Conservation (phyloP, 2,797 vertebrate species). For the Argyrosomus regius region DNA sequence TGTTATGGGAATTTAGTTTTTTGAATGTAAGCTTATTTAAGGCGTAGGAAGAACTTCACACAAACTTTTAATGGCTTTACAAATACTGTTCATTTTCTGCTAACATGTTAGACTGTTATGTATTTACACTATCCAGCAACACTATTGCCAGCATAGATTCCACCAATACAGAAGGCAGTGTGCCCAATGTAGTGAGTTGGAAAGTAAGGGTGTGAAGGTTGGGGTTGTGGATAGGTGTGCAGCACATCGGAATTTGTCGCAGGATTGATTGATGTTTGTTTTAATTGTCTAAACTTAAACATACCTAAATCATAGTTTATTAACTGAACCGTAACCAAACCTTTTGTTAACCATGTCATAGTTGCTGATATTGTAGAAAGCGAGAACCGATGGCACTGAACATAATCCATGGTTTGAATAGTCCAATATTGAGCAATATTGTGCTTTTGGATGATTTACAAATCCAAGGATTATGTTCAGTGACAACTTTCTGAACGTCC, state of each 20-base stretch:
- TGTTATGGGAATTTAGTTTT: too few relatives aligned
- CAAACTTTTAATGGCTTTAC: not conserved
- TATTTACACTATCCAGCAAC: not conserved
- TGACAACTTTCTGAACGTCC: too few relatives aligned
- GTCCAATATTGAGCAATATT: too few relatives aligned
- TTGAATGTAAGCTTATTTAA: too few relatives aligned
- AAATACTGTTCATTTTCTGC: not conserved
- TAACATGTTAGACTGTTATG: not conserved
- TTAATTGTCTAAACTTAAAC: not conserved
- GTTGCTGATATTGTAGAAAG: not conserved
- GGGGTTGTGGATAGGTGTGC: too few relatives aligned
- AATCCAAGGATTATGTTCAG: too few relatives aligned
- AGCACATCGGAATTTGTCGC: too few relatives aligned
- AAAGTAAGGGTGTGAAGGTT: not conserved
- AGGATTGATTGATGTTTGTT: too few relatives aligned
- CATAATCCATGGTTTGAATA: too few relatives aligned
- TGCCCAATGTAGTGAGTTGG: not conserved
- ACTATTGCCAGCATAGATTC: not conserved
- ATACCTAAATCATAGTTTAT: not conserved
- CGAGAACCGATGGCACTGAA: not conserved
- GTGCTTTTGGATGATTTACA: too few relatives aligned
- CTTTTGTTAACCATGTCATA: not conserved
- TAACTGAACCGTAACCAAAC: not conserved
- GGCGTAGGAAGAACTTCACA: not conserved
- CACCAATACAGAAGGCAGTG: not conserved